Base-by-base conservation (phyloP, 2,113 vertebrate species). In the Rhinolophus sinicus region DNA sequence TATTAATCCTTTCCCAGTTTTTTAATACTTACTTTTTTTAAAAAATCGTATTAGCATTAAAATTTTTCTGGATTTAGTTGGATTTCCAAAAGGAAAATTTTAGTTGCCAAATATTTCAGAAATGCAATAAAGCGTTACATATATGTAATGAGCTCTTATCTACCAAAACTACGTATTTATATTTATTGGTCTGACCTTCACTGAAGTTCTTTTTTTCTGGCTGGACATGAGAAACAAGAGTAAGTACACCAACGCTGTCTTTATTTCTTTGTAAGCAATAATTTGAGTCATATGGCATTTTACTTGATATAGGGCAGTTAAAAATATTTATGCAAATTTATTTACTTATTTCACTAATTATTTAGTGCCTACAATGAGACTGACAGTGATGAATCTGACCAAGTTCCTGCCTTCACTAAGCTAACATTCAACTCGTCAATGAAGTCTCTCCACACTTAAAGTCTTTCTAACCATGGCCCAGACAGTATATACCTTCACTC, bases 81-180 rank as follows among this genome's bases (percentile, higher is more conserved):
- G 40, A 92, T 78, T 98, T 97, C 93, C 44, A 91, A 92, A 96
- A 97, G 97, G 95, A 96, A 96, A 93, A 82, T 89, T 95, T 96
- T 98, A 96, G 73, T 97, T 95, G 94, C 85, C 96, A 95, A 97
- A 96, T 96, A 97, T 94, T 96, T 96, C 96, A 97, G 95, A 92
- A 95, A 89, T 93, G 95, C 93, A 77, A 85, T 96, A 97, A 97
- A 94, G 92, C 64, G 93, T 83, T 96, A 93, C 73, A 94, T 97
- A 94, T 78, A 81, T 89, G 93, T 54, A 83, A 90, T 69, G 58
- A 77, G 94, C 84, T 93, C 95, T 88, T 94, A 95, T 40, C 44
- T 97, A 96, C 82, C 76, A 73, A 83, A 82, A 92, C 88, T 40
- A 70, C 40, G n/a, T 73, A 40, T 88, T n/a, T 95, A 64, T 87